Evolutionary conservation across 2,888 invertebrate species (phyloP), one percentile per base, ranked within the genome.

Genomic region (Amaurobius ferox): DNA sequence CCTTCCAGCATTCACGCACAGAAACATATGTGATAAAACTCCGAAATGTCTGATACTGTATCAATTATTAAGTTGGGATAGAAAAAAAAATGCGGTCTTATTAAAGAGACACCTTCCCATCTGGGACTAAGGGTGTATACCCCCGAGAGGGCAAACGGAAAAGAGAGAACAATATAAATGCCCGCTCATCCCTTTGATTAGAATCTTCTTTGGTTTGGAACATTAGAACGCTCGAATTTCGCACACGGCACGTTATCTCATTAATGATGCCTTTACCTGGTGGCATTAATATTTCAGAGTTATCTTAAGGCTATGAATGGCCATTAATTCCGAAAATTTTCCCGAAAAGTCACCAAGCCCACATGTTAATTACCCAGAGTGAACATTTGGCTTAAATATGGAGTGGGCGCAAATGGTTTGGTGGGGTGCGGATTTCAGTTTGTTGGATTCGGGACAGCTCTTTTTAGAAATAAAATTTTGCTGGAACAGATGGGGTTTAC

Each of bases 231-330:
- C 29, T 76, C 71, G 44, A 68, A 55, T 80, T 77, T 72, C 55
- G 29, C 16, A 35, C 32, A n/a, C n/a, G 5, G 11, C 76, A 66
- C 77, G 83, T 83, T 83, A 83, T 77, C 83, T 83, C 72, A 55
- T 72, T 83, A 83, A 68, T 39, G 66, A 66, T 39, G 66, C 32
- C 32, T 19, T 66, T 35, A 32, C 66, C 32, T 23, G 44, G 70
- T 39, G 68, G 76, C 77, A 83, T 83, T 83, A 83, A 83, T 83
- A 83, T 83, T 83, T 71, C 76, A 83, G 70, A 77, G 71, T 64
- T 80, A 81, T 76, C 81, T 72, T 77, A 61, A 77, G 76, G 70
- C 71, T 64, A 62, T 61, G 64, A 19, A 76, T 68, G 55, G 67
- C 66, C 83, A 83, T 83, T 83, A 83, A 83, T 83, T 83, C 64